A percentile compares a stretch with the other conserved stretches of the same genome.
Conservation (phyloP, 2,113 vertebrate species). For the Tragulus kanchil region DNA sequence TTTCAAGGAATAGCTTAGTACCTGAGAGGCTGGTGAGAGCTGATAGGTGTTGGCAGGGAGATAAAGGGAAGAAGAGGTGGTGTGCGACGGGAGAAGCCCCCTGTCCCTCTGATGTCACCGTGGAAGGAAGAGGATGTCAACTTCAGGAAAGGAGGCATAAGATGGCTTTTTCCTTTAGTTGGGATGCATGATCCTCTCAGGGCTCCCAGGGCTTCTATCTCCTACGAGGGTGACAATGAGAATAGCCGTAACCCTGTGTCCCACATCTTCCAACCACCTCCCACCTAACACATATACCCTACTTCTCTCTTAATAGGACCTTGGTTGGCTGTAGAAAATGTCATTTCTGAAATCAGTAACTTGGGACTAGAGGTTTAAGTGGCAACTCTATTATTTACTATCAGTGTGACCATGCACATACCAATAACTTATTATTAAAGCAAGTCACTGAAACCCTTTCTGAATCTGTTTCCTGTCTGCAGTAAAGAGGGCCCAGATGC, state of each 20-base stretch:
- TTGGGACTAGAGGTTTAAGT: not conserved
- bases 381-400: not conserved
- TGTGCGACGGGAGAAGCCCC: not conserved
- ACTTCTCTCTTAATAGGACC: not conserved
- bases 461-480: not conserved
- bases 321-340: not conserved
- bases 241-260: no score
- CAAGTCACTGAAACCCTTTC: not conserved
- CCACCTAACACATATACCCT: no score
- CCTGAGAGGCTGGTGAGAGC: conserved; percentile 63
- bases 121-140: not conserved
- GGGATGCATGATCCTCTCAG: not conserved
- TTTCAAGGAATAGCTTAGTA: conserved; percentile 44
- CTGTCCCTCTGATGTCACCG: not conserved
- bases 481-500: not conserved
- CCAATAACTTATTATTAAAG: not conserved
- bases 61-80: not conserved
- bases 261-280: not conserved
- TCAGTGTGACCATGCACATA: not conserved
- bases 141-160: not conserved
- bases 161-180: not conserved
- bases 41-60: conserved; percentile 44
- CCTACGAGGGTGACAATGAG: no score
- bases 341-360: not conserved
- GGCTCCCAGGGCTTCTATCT: not conserved